Evolutionary conservation across 2,113 vertebrate genomes (phyloP).

Genomic region (Scortum barcoo): DNA sequence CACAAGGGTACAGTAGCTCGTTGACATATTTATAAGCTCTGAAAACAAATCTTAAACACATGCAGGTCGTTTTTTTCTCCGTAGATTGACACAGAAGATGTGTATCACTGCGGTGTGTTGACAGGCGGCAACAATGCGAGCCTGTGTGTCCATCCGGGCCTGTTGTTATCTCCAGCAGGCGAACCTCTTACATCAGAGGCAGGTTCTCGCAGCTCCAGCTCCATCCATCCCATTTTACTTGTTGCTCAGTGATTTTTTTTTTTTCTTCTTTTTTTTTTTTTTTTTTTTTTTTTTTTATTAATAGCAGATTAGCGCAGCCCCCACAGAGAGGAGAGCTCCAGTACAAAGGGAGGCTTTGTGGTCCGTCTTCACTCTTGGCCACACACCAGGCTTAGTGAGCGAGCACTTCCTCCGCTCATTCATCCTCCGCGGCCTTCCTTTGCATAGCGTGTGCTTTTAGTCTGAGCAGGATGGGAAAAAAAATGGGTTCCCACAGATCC

Average conservation of each 20-base stretch:
- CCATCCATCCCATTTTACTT: slow-evolving; percentile 65
- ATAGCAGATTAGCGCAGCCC: slow-evolving; percentile 85
- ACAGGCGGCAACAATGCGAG: slow-evolving; percentile 63
- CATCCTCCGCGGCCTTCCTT: slow-evolving; percentile 81
- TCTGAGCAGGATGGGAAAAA: slow-evolving; percentile 73
- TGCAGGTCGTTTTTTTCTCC: slow-evolving; percentile 47
- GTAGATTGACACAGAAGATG: slow-evolving; percentile 55
- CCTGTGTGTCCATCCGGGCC: slow-evolving; percentile 64
- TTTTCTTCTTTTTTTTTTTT: slow-evolving; percentile 52
- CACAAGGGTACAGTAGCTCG: slow-evolving; percentile 89
- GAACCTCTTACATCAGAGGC: slow-evolving; percentile 69
- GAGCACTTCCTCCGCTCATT: slow-evolving; percentile 87
- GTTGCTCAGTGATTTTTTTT: slow-evolving; percentile 72
- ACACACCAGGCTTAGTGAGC: slow-evolving; percentile 87
- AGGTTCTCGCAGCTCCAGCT: slow-evolving; percentile 61
- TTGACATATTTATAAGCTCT: slow-evolving; percentile 60
- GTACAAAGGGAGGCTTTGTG: slow-evolving; percentile 86
- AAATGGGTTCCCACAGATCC: slow-evolving; percentile 82
- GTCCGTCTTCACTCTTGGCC: slow-evolving; percentile 84
- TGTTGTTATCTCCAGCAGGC: slow-evolving; percentile 63
- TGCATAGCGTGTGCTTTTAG: slow-evolving; percentile 82
- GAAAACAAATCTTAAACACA: slow-evolving; percentile 53
- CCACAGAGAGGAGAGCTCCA: slow-evolving; percentile 74
- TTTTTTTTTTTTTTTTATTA: slow-evolving; percentile 77
- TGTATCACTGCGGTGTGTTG: slow-evolving; percentile 56